A percentile compares a stretch with the other conserved stretches of the same genome.
Conservation (phyloP, 2,113 vertebrate genomes). For the Pontoporia blainvillei region DNA sequence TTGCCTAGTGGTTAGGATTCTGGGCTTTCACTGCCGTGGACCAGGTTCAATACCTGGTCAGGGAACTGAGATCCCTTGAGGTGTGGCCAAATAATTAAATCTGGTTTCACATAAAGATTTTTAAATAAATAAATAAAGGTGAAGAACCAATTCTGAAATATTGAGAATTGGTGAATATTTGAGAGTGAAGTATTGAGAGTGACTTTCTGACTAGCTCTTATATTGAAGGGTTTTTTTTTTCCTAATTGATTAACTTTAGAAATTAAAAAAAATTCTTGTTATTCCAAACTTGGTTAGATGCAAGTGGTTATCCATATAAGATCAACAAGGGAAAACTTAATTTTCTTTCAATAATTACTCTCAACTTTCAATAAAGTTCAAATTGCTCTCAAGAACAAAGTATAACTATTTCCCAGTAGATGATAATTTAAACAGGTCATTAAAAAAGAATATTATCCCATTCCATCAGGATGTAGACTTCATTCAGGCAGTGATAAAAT, state of each 20-base stretch:
- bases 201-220: not conserved
- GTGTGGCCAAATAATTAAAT: not conserved
- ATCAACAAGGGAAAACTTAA: not conserved
- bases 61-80: not conserved
- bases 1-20: not conserved
- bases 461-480: not conserved
- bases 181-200: not conserved
- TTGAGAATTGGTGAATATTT: not conserved
- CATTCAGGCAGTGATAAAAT: not conserved
- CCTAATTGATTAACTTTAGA: not conserved
- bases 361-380: not conserved
- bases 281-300: not conserved
- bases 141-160: not conserved
- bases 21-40: not conserved
- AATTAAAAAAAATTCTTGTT: not conserved
- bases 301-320: not conserved
- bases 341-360: constrained; percentile 22
- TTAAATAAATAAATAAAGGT: not conserved
- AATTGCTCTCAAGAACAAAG: not conserved
- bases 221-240: not conserved
- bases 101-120: not conserved
- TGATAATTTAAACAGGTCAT: not conserved
- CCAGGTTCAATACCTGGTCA: not conserved
- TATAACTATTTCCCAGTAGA: constrained; percentile 4
- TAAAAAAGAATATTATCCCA: not conserved